Base-by-base conservation (phyloP, 2,113 vertebrate genomes). In the Cyphomyrus plagiostoma region DNA sequence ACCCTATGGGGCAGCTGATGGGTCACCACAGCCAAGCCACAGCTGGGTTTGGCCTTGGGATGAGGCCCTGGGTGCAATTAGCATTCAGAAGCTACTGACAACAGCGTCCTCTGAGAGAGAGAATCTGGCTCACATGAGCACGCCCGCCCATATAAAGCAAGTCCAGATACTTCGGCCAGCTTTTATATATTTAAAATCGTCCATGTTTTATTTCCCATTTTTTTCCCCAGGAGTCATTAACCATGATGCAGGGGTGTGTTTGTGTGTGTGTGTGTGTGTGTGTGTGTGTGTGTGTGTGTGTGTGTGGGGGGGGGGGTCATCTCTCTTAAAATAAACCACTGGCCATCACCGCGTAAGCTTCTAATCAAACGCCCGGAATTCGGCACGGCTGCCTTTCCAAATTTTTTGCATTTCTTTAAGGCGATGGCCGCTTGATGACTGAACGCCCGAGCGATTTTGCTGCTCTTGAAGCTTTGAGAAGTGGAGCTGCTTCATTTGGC, bases 1-100 rank as follows among this genome's bases (percentile, higher is more conserved):
- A 77, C 66, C 46, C 66, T 13, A 35, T 50, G 62, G 58, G 88
- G 45, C 45, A 35, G 30, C 46, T 50, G 23, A 52, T 49, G 46
- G 70, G 84, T 49, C 46, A 4, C 11, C 21, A 50, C 45, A 74
- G 56, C 35, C 62, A 66, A 39, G 53, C 52, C 42, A 77, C 89
- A 87, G 56, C 84, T 87, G 84, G 39, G 85, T 84, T 77, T 70
- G 62, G 66, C 86, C 56, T 77, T 87, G 53, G 35, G 42, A 35
- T n/a, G 56, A 52, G 46, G 42, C 45, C 56, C 82, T 74, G 84
- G 89, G 39, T 23, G 66, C 50, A 49, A 87, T 90, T 87, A 90
- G 35, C 56, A 50, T 90, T 90, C 89, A 56, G 42, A 11, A 42
- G 45, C 26, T n/a, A 21, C 66, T 87, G 88, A 74, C 39, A 49